Percentiles rank a stretch among this genome's conserved stretches.
Conservation (phyloP, 1,140 invertebrate species). For the Penaeus vannamei region DNA sequence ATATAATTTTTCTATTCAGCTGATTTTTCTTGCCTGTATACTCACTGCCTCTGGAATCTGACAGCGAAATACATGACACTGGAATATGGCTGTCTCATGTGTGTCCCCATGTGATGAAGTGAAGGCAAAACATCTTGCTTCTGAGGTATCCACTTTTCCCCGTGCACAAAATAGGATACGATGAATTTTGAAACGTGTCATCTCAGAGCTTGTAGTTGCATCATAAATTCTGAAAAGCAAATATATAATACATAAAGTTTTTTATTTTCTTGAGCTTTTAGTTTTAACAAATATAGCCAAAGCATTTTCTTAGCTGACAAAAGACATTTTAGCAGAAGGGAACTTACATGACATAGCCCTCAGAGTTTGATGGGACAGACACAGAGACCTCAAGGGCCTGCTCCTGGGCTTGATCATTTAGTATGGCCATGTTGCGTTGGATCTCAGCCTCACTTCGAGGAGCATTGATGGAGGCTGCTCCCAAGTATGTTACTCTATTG, state of each 20-base stretch:
- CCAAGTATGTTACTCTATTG: conserved; percentile 94
- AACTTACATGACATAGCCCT: conserved; percentile 76
- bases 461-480: conserved; percentile 92
- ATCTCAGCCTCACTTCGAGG: conserved; percentile 96
- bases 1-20: neutral
- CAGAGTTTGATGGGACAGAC: conserved; percentile 90
- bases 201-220: conserved; percentile 85
- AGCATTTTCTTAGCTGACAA: neutral
- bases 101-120: conserved; percentile 94
- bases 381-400: conserved; percentile 84
- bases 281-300: neutral
- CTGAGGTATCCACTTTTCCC: conserved; percentile 85
- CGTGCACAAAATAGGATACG: conserved; percentile 95
- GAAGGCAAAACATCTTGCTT: conserved; percentile 95
- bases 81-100: conserved; percentile 90
- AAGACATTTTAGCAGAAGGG: too few species aligned
- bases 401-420: conserved; percentile 84
- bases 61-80: conserved; percentile 97
- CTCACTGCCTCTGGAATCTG: conserved; percentile 96
- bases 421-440: conserved; percentile 91
- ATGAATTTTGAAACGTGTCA: conserved; percentile 91
- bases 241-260: neutral
- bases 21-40: conserved; percentile 8
- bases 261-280: neutral
- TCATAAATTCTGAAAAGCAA: conserved; percentile 84